Conservation (phyloP, 2,888 invertebrate species). For the Sylvicola fuscatus region DNA sequence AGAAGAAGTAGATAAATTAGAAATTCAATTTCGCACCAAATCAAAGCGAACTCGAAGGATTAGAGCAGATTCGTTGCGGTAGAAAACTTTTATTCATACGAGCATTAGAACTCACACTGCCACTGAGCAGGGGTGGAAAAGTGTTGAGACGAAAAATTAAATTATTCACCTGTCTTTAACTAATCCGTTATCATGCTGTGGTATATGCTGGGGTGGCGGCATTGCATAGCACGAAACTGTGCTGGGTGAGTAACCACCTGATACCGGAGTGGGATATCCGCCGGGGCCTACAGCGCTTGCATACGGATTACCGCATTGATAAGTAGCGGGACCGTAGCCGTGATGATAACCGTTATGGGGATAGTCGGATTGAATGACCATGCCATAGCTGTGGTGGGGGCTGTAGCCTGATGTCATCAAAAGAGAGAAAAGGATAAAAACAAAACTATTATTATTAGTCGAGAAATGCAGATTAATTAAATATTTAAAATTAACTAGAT, state of each 20-base stretch:
- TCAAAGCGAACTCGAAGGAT: too few species aligned
- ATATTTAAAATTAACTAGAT: too few species aligned
- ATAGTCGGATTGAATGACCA: conserved; percentile 63
- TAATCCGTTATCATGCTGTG: conserved; percentile 48
- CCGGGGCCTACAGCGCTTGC: conserved; percentile 26
- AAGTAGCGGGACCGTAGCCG: conserved; percentile 42
- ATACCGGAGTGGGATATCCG: conserved; percentile 48
- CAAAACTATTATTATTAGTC: conserved; percentile 1
- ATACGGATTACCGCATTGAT: conserved; percentile 28
- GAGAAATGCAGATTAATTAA: background rate
- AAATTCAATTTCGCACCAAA: too few species aligned
- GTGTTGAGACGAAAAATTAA: background rate
- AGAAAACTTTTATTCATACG: too few species aligned
- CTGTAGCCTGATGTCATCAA: conserved; percentile 51
- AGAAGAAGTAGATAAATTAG: too few species aligned
- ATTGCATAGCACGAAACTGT: conserved; percentile 60
- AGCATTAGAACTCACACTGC: too few species aligned
- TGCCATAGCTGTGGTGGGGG: conserved; percentile 69
- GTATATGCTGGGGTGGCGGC: conserved; percentile 64
- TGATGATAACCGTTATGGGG: conserved; percentile 46
- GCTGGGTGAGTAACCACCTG: conserved; percentile 45
- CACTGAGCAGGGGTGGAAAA: background rate
- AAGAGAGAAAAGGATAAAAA: conserved; percentile 4
- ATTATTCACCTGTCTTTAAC: conserved; percentile 24
- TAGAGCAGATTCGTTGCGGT: too few species aligned